phyloP scores from a whole-genome alignment of 2,797 vertebrate genomes.

The Dipus sagitta region DNA sequence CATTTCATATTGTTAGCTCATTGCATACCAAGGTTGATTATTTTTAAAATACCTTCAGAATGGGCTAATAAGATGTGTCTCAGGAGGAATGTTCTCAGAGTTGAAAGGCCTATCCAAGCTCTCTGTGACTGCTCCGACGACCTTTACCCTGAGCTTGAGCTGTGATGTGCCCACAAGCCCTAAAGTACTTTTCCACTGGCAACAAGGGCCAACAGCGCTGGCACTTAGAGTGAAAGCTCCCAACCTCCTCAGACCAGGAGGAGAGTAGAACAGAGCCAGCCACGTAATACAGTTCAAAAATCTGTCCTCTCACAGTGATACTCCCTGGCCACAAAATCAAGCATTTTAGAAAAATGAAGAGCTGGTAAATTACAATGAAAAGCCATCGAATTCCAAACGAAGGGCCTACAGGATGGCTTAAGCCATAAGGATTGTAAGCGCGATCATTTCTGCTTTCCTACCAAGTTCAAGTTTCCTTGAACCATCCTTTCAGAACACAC shows the following conservation, averaged over 20 bases:
- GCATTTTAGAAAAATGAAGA: background rate
- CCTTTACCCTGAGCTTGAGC: background rate
- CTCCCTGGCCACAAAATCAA: background rate
- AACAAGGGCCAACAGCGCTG: background rate
- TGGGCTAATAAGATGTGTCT: background rate
- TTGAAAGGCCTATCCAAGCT: background rate
- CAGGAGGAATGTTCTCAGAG: background rate
- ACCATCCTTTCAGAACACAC: background rate
- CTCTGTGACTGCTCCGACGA: background rate
- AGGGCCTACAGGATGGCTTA: background rate
- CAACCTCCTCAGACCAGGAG: background rate
- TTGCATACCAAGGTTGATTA: background rate
- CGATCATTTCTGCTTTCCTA: background rate
- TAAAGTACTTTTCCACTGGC: background rate
- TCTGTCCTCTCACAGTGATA: background rate
- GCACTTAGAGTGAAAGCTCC: background rate
- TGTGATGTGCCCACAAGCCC: background rate
- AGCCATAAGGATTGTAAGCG: background rate
- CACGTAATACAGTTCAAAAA: background rate
- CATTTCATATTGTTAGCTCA: background rate
- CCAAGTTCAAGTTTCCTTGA: background rate
- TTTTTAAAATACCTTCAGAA: background rate
- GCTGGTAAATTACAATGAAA: background rate
- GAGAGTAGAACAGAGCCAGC: background rate
- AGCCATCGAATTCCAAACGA: background rate